phyloP scores from a whole-genome alignment of 2,888 invertebrate genomes.

The Sphaerolaimus hirsutus region DNA sequence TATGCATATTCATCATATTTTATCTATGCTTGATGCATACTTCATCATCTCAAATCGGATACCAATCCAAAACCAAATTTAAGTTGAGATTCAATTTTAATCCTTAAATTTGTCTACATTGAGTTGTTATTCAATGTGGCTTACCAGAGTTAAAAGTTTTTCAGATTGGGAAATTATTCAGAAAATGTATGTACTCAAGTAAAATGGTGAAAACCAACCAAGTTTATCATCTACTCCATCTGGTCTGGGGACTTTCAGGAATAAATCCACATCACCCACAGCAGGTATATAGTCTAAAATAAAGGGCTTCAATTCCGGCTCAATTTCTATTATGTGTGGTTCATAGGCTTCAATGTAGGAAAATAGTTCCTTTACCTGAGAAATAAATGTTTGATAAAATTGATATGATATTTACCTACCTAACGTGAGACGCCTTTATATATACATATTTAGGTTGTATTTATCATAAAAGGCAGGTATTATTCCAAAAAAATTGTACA shows the following conservation, averaged over 20 bases:
- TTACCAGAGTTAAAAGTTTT: not conserved
- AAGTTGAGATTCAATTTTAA: too few relatives aligned
- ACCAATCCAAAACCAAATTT: too few relatives aligned
- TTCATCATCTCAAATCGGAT: too few relatives aligned
- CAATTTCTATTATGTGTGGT: constrained; percentile 42
- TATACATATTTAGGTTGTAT: too few relatives aligned
- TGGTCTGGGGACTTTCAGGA: constrained; percentile 60
- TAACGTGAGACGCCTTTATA: too few relatives aligned
- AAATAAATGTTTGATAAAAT: not conserved
- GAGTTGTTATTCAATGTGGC: not conserved
- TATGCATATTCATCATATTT: too few relatives aligned
- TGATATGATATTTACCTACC: too few relatives aligned
- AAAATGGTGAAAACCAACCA: not conserved
- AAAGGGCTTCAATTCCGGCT: constrained; percentile 70
- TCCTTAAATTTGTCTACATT: too few relatives aligned
- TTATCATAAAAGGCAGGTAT: too few relatives aligned
- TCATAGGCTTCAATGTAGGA: constrained; percentile 43
- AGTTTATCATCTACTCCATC: constrained; percentile 29
- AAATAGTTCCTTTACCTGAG: constrained; percentile 55
- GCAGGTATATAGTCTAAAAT: constrained; percentile 89
- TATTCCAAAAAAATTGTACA: too few relatives aligned
- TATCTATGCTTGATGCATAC: too few relatives aligned
- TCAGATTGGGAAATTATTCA: not conserved
- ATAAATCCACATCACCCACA: constrained; percentile 92
- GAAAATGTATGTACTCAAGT: not conserved